These are phyloP conservation scores for Eristalis intricaria DNA, from an alignment of 2,888 invertebrate genomes.

Conservation along the genomic window DNA sequence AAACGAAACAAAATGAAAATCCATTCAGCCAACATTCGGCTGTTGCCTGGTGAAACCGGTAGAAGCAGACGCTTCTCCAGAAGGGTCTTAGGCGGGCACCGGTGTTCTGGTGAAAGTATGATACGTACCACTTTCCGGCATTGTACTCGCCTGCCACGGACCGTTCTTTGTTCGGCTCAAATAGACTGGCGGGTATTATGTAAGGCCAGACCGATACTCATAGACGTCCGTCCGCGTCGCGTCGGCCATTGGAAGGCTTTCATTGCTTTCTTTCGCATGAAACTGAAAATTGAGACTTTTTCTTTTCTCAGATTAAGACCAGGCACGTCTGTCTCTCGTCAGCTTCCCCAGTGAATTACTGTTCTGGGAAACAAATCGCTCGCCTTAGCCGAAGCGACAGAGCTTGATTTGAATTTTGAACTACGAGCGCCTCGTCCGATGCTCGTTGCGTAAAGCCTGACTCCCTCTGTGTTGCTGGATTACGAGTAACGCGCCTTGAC, in stretches of 20 bases:
- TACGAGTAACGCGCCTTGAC: background rate
- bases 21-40: background rate
- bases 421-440: background rate
- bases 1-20: background rate
- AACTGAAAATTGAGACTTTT: background rate
- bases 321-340: background rate
- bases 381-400: background rate
- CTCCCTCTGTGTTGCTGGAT: background rate
- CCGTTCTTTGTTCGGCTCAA: background rate
- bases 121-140: constrained; percentile 7
- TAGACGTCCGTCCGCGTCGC: no score
- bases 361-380: background rate
- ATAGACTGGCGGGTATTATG: background rate
- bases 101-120: constrained; percentile 42
- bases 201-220: background rate
- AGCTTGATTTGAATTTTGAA: no score
- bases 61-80: background rate
- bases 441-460: background rate
- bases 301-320: background rate
- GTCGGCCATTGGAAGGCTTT: background rate
- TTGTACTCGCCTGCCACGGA: background rate
- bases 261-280: background rate
- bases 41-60: background rate
- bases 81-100: constrained; percentile 10
- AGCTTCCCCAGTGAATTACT: background rate